Percentiles rank a stretch among this genome's conserved stretches.
Conservation (phyloP, 2,113 vertebrate genomes). For the Callospermophilus lateralis region DNA sequence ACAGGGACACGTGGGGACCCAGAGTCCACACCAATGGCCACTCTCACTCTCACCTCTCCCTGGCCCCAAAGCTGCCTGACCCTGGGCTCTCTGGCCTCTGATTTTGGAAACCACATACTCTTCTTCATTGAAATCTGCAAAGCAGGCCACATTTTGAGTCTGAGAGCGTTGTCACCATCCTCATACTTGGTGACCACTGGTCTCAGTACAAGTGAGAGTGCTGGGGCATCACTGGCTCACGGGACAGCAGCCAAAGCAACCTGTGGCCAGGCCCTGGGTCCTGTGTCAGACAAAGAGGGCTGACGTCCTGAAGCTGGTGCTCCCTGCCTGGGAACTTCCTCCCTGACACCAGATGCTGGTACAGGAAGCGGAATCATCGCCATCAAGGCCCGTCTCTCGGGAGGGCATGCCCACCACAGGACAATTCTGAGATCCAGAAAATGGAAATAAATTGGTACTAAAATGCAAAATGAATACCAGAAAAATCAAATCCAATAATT, state of each 20-base stretch:
- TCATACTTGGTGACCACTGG: not conserved
- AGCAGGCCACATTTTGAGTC: no score
- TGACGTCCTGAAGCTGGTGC: accelerated
- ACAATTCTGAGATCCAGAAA: not conserved
- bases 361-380: not conserved
- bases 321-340: not conserved
- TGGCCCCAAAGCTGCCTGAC: not conserved
- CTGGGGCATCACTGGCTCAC: not conserved
- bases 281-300: not conserved
- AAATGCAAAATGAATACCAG: not conserved
- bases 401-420: no score
- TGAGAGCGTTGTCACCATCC: not conserved
- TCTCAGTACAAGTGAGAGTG: accelerated
- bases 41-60: no score
- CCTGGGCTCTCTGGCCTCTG: not conserved
- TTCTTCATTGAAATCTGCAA: not conserved
- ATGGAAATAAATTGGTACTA: not conserved
- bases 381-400: not conserved
- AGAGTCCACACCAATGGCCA: not conserved
- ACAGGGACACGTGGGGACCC: not conserved
- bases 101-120: not conserved
- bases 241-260: not conserved
- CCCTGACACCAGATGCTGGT: not conserved
- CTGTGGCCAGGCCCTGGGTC: not conserved
- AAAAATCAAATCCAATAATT: not conserved